Base-by-base conservation (phyloP, 53 echinoderm and acorn worm species). In the Astropecten irregularis region DNA sequence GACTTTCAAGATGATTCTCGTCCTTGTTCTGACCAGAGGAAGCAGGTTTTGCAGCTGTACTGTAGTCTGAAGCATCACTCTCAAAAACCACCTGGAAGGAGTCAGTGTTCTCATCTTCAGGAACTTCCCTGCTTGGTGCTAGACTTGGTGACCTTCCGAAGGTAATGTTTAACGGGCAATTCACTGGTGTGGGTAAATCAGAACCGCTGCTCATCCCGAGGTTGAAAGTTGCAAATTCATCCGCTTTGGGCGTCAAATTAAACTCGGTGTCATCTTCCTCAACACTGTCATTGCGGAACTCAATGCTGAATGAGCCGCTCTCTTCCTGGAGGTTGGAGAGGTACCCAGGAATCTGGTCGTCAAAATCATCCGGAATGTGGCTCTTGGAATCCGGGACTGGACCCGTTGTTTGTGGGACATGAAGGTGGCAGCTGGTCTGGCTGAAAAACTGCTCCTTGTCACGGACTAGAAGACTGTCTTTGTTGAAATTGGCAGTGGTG, bases 251-350 rank as follows among this genome's bases (percentile, higher is more conserved):
- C 18, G 73, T 73, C 35, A 73, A 23, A 37, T 18, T 73, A 1
- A 30, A 40, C 34, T 58, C 49, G 15, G 29, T 18, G 20, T 60
- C 60, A 15, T 10, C 26, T 0, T 38, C 39, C 1, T 66, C 66
- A 42, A 6, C 42, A 6, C 42, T 16, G 31, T 69, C 77, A n/a
- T 88, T 90, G 4, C 85, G 65, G 47, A 97, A 97, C 8, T 87
- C 94, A 11, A 94, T 90, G 37, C 97, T 89, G 74, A 97, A 97
- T 16, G 97, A 94, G 10, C 92, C 92, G 33, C 96, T 96, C 25
- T 91, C 94, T 0, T 97, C 97, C 3, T 25, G 32, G 9, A 62
- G 1, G 18, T 62, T 62, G 9, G 79, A 62, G 61, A 61, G 62
- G 9, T 62, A 61, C 1, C 15, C 44, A 16, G 31, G 47, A 4